phyloP scores from a whole-genome alignment of 2,888 invertebrate species.

The Lochmaea capreae region DNA sequence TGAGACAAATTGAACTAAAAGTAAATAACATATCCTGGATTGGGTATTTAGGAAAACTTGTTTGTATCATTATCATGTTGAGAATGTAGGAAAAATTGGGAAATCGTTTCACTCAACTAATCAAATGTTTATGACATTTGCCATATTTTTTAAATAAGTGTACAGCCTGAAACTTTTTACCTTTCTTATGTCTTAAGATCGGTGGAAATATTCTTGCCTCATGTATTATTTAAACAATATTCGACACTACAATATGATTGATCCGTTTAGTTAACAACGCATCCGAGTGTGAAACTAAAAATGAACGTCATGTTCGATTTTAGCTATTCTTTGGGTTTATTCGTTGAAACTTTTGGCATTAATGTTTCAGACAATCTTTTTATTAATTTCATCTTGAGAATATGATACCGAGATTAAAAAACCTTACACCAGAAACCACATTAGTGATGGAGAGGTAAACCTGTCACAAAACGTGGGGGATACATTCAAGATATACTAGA shows the following conservation, averaged over 20 bases:
- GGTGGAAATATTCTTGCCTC: background rate
- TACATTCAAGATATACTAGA: no score
- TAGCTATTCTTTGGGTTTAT: background rate
- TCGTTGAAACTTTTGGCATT: background rate
- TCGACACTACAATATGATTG: conserved; percentile 14
- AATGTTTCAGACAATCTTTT: no score
- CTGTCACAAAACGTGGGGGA: no score
- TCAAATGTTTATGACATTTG: background rate
- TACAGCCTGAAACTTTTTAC: no score
- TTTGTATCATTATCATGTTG: background rate
- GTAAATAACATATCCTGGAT: conserved; percentile 4
- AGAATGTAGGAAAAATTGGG: background rate
- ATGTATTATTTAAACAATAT: conserved; percentile 7
- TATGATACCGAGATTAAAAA: background rate
- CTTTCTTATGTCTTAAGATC: background rate
- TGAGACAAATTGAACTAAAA: background rate
- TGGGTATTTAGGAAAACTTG: conserved; percentile 2
- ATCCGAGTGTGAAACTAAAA: background rate
- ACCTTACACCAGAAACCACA: no score
- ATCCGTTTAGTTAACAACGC: background rate
- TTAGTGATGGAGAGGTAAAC: no score
- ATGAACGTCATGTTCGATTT: background rate
- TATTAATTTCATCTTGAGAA: no score
- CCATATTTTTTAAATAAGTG: background rate
- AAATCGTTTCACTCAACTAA: background rate